Evolutionary conservation across 1,140 invertebrate genomes (phyloP).

Genomic region (Stenopsyche tienmushanensis): DNA sequence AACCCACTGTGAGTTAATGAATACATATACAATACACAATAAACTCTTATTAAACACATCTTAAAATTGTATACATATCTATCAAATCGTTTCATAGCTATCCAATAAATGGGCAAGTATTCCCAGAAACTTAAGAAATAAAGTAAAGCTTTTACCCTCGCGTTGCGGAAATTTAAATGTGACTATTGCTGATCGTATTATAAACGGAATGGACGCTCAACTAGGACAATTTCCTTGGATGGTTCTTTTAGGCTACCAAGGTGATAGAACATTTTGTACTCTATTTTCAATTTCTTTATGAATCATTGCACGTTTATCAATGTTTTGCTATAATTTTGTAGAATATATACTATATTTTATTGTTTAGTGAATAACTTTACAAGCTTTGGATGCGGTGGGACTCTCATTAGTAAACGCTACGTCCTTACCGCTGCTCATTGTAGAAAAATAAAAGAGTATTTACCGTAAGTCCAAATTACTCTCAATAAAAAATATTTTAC

Average conservation of each 20-base stretch:
- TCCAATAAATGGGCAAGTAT: background rate
- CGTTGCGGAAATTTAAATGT: background rate
- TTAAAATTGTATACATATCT: too few species aligned
- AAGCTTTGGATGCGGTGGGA: conserved; percentile 29
- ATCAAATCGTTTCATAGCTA: too few species aligned
- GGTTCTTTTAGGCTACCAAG: conserved; percentile 26
- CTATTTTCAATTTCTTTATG: background rate
- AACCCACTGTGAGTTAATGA: too few species aligned
- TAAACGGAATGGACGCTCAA: conserved; percentile 20
- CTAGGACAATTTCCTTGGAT: conserved; percentile 35
- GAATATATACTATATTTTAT: background rate
- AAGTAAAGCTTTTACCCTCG: background rate
- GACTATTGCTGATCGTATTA: background rate
- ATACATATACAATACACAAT: too few species aligned
- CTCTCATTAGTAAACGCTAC: conserved; percentile 29
- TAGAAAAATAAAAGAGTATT: background rate
- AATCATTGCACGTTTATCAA: background rate
- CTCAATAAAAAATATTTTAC: background rate
- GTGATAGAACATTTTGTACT: conserved; percentile 5
- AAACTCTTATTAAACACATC: too few species aligned
- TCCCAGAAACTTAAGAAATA: background rate
- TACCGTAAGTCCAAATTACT: conserved; percentile 27
- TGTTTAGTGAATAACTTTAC: conserved; percentile 23
- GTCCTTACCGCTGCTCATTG: conserved; percentile 36
- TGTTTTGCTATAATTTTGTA: too few species aligned